These are phyloP conservation scores for Rhinophrynus dorsalis DNA, from an alignment of 2,797 vertebrate genomes.

Conservation along the genomic window DNA sequence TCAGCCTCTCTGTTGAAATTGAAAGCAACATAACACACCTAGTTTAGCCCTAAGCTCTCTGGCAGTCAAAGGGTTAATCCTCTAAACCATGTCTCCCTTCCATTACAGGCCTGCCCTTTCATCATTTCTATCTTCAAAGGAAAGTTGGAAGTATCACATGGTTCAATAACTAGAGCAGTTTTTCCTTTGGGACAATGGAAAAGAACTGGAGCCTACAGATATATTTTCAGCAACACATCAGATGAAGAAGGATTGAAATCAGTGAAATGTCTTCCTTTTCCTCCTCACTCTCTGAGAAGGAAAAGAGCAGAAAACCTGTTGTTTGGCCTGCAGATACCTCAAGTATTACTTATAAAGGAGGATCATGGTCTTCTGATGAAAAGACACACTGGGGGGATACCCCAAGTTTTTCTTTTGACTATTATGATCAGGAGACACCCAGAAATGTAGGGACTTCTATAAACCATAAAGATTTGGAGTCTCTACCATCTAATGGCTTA, in stretches of 20 bases:
- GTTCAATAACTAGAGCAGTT: slow-evolving; percentile 35
- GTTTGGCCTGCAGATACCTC: slow-evolving; percentile 7
- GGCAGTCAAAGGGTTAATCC: too few relatives aligned
- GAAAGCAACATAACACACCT: too few relatives aligned
- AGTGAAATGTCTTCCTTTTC: slow-evolving; percentile 32
- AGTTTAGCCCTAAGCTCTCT: too few relatives aligned
- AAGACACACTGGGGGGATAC: slow-evolving; percentile 33
- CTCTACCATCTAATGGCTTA: background rate
- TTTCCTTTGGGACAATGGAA: slow-evolving; percentile 34
- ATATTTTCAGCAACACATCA: slow-evolving; percentile 26
- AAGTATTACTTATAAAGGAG: background rate
- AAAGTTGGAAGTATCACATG: slow-evolving; percentile 24
- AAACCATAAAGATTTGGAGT: slow-evolving; percentile 1
- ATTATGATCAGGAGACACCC: slow-evolving; percentile 16
- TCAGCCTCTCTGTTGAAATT: too few relatives aligned
- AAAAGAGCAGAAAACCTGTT: slow-evolving; percentile 25
- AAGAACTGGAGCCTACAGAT: slow-evolving; percentile 23
- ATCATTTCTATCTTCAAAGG: background rate
- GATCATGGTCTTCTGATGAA: background rate
- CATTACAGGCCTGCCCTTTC: background rate
- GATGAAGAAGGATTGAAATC: slow-evolving; percentile 8
- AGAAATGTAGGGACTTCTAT: background rate
- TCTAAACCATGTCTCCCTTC: too few relatives aligned
- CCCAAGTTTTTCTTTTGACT: slow-evolving; percentile 41
- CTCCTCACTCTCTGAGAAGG: slow-evolving; percentile 7